phyloP scores from a whole-genome alignment of 2,113 vertebrate genomes.

The Hydrolagus affinis region DNA sequence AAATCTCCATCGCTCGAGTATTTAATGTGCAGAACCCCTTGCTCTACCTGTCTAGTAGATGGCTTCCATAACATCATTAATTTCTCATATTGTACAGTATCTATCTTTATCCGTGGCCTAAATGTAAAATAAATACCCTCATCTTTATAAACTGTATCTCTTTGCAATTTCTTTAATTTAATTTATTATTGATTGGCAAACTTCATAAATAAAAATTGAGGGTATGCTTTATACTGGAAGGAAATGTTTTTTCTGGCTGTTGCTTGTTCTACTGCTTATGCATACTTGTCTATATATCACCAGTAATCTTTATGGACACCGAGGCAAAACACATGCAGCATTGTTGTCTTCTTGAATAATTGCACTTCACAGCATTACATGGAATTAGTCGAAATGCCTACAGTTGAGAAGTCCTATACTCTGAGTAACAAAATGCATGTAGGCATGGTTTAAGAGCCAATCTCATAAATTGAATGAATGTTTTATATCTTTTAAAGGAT shows the following conservation, averaged over 20 bases:
- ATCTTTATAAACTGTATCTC: constrained; percentile 47
- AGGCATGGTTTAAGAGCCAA: too few relatives aligned
- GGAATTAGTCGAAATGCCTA: neutral
- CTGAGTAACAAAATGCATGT: too few relatives aligned
- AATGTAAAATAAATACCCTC: constrained; percentile 88
- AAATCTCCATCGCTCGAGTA: constrained; percentile 63
- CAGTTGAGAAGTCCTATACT: neutral
- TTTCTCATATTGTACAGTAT: constrained; percentile 81
- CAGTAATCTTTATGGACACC: too few relatives aligned
- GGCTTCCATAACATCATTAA: constrained; percentile 42
- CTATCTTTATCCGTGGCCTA: constrained; percentile 55
- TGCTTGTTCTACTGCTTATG: constrained; percentile 37
- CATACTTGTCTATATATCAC: constrained; percentile 36
- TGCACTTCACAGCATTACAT: neutral
- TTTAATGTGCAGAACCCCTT: constrained; percentile 44
- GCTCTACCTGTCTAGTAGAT: constrained; percentile 52
- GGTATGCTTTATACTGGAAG: constrained; percentile 37
- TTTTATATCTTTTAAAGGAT: too few relatives aligned
- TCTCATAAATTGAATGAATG: too few relatives aligned
- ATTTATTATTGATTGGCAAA: constrained; percentile 53
- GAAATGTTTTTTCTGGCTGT: constrained; percentile 43
- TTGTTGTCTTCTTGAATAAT: neutral
- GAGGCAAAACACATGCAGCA: neutral
- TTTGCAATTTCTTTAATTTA: constrained; percentile 52
- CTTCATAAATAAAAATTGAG: constrained; percentile 53